Evolutionary conservation across 1,140 invertebrate genomes (phyloP), one percentile per base, ranked within the genome.

Genomic region (Neodiprion fabricii): DNA sequence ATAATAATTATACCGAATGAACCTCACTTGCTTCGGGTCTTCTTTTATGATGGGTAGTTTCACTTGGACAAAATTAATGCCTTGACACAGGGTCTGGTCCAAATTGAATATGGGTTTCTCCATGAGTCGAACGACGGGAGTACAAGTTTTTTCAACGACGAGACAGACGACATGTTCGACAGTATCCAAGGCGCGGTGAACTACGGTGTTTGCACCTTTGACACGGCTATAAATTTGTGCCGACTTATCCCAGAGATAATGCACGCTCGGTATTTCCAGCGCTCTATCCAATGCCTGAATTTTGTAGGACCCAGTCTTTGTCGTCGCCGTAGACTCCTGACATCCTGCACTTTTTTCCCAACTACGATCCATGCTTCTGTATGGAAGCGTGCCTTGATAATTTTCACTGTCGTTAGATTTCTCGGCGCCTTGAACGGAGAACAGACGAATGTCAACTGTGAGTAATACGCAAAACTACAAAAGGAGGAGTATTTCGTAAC

Each of bases 41-140:
- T 87, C 81, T 71, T 87, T 87, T n/a, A 87, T 83, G 61, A 86
- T 83, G 3, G 85, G 85, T 12, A 87, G 48, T 67, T 84, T 86
- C 8, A 85, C 76, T 80, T 85, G 84, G 3, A 86, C 80, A 72
- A 85, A 85, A 75, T 86, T 82, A 40, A 87, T 76, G 9, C 84
- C 85, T 71, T 84, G 83, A 73, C 85, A 87, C 12, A 87, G 73
- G 12, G 82, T 86, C 76, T 83, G 84, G 70, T 87, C 86, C 10
- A 87, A 73, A 70, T 80, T 84, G 74, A 82, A 81, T 72, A 87
- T 87, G 23, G 84, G 85, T 71, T 83, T 84, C 70, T 86, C 81
- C 71, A 87, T 82, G 9, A 85, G 77, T 65, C 79, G 81, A n/a
- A 82, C 84, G 72, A 87, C 79, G 48, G 82, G 82, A 53, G 81